These are phyloP conservation scores for Bombus confusus DNA, from an alignment of 1,140 invertebrate species.

Conservation along the genomic window DNA sequence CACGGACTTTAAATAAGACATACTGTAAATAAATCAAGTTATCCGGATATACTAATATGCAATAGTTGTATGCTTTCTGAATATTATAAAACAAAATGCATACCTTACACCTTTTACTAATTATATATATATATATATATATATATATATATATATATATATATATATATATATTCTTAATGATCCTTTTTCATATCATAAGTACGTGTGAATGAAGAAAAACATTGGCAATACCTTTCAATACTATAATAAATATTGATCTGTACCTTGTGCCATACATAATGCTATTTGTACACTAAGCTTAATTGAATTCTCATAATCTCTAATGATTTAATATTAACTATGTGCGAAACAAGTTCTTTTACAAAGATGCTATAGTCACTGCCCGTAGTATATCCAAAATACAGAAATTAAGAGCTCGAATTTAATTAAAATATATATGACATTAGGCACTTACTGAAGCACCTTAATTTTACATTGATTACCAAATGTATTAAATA, in stretches of 20 bases:
- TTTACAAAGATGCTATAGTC: conserved; percentile 64
- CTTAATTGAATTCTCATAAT: conserved; percentile 51
- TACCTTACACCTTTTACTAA: conserved; percentile 31
- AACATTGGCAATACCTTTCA: conserved; percentile 50
- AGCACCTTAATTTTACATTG: background rate
- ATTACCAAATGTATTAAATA: background rate
- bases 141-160: no score
- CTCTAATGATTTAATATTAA: conserved; percentile 27
- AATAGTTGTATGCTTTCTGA: conserved; percentile 16
- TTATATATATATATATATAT: conserved; percentile 21
- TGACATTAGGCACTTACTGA: background rate
- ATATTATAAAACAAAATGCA: conserved; percentile 3
- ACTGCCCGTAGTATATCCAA: conserved; percentile 63
- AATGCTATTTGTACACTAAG: conserved; percentile 38
- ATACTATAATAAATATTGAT: conserved; percentile 37
- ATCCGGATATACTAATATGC: background rate
- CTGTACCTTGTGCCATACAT: conserved; percentile 65
- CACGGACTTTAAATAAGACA: background rate
- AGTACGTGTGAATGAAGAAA: conserved; percentile 6
- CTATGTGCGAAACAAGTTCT: conserved; percentile 48
- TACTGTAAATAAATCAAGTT: conserved; percentile 35
- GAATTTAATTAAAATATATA: conserved; percentile 45
- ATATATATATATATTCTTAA: conserved; percentile 24
- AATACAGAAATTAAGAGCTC: conserved; percentile 38
- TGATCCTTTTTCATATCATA: conserved; percentile 20